Evolutionary conservation across 2,113 vertebrate genomes (phyloP).

Genomic region (Coptodon rendalli): DNA sequence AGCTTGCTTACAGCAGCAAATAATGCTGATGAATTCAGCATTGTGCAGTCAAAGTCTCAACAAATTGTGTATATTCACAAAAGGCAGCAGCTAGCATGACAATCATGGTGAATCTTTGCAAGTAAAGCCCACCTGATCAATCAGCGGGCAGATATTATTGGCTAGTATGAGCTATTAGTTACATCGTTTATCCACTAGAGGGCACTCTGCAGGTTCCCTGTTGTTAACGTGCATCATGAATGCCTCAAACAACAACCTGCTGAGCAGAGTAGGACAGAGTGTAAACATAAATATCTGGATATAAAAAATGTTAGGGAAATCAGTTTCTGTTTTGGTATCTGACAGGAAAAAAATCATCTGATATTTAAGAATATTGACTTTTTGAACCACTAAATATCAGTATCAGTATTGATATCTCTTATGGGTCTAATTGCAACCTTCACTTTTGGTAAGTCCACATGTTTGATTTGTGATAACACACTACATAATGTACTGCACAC

Average conservation of each 20-base stretch:
- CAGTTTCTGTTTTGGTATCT: background rate
- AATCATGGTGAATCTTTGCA: background rate
- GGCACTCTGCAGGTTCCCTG: background rate
- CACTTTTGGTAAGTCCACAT: background rate
- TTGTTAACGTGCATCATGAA: background rate
- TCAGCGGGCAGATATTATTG: background rate
- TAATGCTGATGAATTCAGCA: background rate
- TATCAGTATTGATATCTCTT: background rate
- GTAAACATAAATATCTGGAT: background rate
- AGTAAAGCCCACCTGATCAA: background rate
- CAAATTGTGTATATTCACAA: background rate
- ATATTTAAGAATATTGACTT: background rate
- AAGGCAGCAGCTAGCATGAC: background rate
- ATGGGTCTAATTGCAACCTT: background rate
- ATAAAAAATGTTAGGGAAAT: background rate
- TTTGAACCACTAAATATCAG: background rate
- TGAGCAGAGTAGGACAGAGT: background rate
- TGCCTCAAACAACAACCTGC: background rate
- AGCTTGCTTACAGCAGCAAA: background rate
- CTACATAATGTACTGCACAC: background rate
- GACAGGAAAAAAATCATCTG: accelerated
- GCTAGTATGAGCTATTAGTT: background rate
- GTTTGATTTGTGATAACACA: background rate
- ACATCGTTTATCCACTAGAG: background rate
- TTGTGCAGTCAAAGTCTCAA: background rate